These are phyloP conservation scores for Ellobium chinense DNA, from an alignment of 2,888 invertebrate genomes.

Conservation along the genomic window DNA sequence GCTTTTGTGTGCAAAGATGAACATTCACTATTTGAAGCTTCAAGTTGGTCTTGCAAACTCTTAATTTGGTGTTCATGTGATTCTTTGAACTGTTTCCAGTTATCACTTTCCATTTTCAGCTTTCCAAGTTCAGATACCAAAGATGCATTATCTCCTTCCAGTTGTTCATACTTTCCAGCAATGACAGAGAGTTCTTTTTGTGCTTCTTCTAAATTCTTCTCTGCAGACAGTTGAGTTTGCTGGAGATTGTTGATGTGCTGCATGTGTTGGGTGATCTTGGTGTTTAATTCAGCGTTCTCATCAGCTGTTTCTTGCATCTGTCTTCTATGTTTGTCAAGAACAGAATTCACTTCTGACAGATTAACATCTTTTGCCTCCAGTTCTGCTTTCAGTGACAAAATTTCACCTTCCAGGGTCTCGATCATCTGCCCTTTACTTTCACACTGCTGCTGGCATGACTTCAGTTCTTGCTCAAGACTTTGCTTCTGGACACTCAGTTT, in stretches of 20 bases:
- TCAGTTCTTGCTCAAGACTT: background rate
- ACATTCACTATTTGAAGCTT: background rate
- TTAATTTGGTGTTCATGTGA: background rate
- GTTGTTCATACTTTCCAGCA: background rate
- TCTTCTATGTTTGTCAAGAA: background rate
- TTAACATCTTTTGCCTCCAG: background rate
- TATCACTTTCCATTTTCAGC: background rate
- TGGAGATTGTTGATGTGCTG: background rate
- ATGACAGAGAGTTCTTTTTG: background rate
- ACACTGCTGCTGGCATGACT: background rate
- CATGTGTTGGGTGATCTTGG: background rate
- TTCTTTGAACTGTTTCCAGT: background rate
- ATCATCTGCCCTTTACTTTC: conserved; percentile 2
- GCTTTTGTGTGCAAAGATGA: background rate
- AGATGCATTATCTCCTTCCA: background rate
- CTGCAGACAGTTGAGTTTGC: background rate
- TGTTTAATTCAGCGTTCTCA: background rate
- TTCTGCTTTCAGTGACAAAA: conserved; percentile 2
- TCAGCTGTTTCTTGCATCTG: conserved; percentile 9
- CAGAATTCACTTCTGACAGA: background rate
- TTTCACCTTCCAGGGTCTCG: background rate
- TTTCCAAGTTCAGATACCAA: conserved; percentile 12
- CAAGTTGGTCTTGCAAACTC: background rate
- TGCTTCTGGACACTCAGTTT: background rate
- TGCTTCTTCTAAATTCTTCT: background rate